phyloP scores from a whole-genome alignment of 2,888 invertebrate genomes.

The Ischnura elegans region DNA sequence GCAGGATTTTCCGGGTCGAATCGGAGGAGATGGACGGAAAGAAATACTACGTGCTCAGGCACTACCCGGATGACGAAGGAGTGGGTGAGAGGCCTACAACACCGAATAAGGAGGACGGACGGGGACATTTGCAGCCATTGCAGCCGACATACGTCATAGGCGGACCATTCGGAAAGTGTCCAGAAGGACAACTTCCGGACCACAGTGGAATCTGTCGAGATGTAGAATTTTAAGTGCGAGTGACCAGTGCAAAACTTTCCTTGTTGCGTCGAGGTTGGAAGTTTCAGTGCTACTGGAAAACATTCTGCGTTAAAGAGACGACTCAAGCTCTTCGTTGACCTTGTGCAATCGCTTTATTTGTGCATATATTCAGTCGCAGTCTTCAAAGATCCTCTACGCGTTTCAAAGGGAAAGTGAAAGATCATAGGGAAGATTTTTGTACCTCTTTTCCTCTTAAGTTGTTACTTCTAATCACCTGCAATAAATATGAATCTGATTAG shows the following conservation, averaged over 20 bases:
- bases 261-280: no score
- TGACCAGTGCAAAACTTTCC: not conserved
- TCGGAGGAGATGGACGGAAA: not conserved
- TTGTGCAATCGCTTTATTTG: no score
- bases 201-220: conserved; percentile 25
- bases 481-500: no score
- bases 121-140: not conserved
- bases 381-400: no score
- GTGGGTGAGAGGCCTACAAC: not conserved
- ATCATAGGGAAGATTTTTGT: no score
- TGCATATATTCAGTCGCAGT: no score
- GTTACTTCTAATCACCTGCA: no score
- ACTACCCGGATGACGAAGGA: not conserved
- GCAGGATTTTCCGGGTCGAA: not conserved
- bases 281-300: no score
- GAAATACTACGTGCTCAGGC: not conserved
- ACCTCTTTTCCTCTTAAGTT: no score
- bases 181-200: conserved; percentile 16
- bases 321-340: no score
- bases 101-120: not conserved
- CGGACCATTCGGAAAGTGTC: not conserved
- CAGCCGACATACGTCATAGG: conserved; percentile 21
- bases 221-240: not conserved
- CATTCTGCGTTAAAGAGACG: no score
- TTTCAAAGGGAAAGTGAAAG: no score